A percentile compares a stretch with the other conserved stretches of the same genome.
phyloP scores from a whole-genome alignment of 2,113 vertebrate species.

The Orthonyx spaldingii region DNA sequence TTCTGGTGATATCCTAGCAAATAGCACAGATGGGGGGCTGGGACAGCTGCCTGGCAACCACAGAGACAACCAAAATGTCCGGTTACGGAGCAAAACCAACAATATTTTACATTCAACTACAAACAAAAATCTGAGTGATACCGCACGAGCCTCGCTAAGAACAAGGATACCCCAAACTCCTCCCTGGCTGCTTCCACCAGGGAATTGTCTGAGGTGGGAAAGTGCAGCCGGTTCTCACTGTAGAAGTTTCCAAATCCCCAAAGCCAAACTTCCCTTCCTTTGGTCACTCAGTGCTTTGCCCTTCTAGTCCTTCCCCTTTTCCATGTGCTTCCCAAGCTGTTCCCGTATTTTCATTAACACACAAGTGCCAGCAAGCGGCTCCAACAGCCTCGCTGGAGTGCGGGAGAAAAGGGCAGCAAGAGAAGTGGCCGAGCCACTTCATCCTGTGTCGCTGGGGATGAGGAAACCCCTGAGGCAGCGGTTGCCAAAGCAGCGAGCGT shows the following conservation, averaged over 20 bases:
- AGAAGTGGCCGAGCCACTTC: neutral
- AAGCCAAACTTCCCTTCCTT: neutral
- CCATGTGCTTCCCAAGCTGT: rapidly evolving
- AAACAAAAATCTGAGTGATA: rapidly evolving
- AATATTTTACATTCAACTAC: neutral
- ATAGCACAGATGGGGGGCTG: rapidly evolving
- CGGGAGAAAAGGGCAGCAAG: rapidly evolving
- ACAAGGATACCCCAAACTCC: rapidly evolving
- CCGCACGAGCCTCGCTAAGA: rapidly evolving
- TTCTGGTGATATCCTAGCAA: neutral
- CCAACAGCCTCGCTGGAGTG: rapidly evolving
- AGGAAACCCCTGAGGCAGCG: neutral
- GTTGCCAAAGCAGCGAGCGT: rapidly evolving
- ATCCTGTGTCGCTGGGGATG: rapidly evolving
- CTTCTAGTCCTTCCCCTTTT: rapidly evolving
- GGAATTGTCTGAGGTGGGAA: neutral
- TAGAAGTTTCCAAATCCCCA: neutral
- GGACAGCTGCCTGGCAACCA: slow-evolving; percentile 4
- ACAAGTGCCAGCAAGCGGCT: rapidly evolving
- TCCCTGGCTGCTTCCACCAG: neutral
- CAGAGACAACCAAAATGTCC: rapidly evolving
- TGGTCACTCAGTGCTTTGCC: neutral
- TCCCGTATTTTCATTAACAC: rapidly evolving
- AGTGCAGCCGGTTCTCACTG: neutral
- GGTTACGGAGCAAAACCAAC: neutral